Conservation (phyloP, 2,797 vertebrate genomes). For the Liasis olivaceus region DNA sequence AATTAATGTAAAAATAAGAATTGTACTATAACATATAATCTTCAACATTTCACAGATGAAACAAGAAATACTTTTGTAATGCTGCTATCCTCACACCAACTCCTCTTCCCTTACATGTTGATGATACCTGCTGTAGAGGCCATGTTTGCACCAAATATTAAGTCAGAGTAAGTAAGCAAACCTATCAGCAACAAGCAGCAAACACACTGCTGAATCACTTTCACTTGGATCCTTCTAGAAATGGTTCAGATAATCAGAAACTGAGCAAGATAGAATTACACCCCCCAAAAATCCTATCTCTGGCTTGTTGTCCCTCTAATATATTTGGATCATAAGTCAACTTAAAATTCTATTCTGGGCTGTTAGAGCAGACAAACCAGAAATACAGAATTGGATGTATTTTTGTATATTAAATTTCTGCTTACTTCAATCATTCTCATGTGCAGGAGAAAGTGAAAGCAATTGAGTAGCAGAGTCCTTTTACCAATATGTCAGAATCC, state of each 20-base stretch:
- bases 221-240: not conserved
- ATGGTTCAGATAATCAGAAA: not conserved
- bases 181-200: not conserved
- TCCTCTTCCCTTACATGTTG: not conserved
- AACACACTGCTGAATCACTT: not conserved
- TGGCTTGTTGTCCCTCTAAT: no score
- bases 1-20: conserved; percentile 9
- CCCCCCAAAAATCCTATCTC: not conserved
- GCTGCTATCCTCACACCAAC: not conserved
- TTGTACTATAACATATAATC: not conserved
- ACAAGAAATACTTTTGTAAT: not conserved
- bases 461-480: no score
- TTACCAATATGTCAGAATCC: not conserved
- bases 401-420: no score
- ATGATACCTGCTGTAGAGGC: not conserved
- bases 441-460: no score
- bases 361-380: not conserved
- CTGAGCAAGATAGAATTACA: not conserved
- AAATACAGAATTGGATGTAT: no score
- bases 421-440: no score
- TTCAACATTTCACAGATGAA: not conserved
- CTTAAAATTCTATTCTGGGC: not conserved
- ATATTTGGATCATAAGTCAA: not conserved
- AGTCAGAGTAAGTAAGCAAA: not conserved
- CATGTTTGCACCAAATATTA: not conserved